Evolutionary conservation across 2,888 invertebrate genomes (phyloP).

Genomic region (Criorhina ranunculi): DNA sequence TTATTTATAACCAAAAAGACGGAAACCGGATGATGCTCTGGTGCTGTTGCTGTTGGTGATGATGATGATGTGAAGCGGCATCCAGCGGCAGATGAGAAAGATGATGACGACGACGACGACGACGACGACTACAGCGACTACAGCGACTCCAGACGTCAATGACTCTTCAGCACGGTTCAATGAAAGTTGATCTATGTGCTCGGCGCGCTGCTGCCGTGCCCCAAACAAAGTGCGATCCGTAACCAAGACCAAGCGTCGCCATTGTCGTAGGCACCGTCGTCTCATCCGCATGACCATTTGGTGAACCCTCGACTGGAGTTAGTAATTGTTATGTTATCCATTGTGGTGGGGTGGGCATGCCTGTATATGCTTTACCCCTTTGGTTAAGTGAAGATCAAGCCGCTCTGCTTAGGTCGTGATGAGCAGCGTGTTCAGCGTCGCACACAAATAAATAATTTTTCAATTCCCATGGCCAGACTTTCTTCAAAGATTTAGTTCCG

Average conservation of each 20-base stretch:
- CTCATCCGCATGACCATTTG: conserved; percentile 57
- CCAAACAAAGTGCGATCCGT: conserved; percentile 54
- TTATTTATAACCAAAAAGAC: conserved; percentile 64
- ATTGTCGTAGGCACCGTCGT: conserved; percentile 8
- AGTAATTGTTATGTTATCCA: conserved; percentile 52
- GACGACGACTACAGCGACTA: conserved; percentile 52
- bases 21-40: conserved; percentile 70
- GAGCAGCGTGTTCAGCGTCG: conserved; percentile 33
- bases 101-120: conserved; percentile 35
- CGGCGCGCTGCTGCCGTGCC: conserved; percentile 15
- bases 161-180: conserved; percentile 67
- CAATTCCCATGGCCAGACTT: conserved; percentile 70
- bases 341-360: conserved; percentile 30
- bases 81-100: conserved; percentile 52
- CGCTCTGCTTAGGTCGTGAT: conserved; percentile 66
- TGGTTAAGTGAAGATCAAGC: conserved; percentile 64
- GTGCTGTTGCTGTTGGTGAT: conserved; percentile 37
- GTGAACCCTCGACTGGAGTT: conserved; percentile 46
- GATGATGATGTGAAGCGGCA: conserved; percentile 44
- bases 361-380: conserved; percentile 30
- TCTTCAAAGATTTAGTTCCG: conserved; percentile 58
- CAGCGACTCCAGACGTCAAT: conserved; percentile 68
- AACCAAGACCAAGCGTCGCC: conserved; percentile 37
- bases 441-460: conserved; percentile 30
- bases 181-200: conserved; percentile 73